These are phyloP conservation scores for Tamias sibiricus DNA, from an alignment of 2,113 vertebrate species.

Conservation along the genomic window DNA sequence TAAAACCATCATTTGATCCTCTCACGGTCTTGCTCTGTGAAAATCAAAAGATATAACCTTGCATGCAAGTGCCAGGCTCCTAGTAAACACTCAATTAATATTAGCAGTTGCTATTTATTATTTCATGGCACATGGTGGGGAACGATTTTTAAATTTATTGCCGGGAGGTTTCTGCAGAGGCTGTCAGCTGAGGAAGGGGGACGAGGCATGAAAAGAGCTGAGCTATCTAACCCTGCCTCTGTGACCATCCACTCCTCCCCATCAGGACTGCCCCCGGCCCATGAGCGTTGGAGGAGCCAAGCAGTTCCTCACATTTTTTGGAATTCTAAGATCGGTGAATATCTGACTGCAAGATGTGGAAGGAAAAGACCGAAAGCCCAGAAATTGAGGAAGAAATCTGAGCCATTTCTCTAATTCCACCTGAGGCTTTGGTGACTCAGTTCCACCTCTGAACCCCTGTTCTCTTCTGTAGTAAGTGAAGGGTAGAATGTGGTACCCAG, in stretches of 20 bases:
- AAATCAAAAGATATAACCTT: not conserved
- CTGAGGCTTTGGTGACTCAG: not conserved
- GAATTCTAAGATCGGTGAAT: not conserved
- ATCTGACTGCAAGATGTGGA: not conserved
- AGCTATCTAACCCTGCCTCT: not conserved
- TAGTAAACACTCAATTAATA: not conserved
- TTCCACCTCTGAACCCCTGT: not conserved
- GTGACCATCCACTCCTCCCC: not conserved
- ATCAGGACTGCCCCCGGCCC: rapidly evolving
- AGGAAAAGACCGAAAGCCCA: not conserved
- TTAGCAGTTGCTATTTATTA: not conserved
- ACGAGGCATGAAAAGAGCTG: not conserved
- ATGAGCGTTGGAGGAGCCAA: rapidly evolving
- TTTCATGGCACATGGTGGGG: not conserved
- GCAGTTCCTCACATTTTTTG: not conserved
- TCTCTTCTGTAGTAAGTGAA: not conserved
- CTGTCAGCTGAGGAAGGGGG: not conserved
- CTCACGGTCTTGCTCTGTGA: not conserved
- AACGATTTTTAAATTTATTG: not conserved
- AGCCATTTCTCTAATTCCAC: not conserved
- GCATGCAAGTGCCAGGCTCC: not conserved
- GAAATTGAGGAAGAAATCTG: not conserved
- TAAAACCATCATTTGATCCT: not conserved
- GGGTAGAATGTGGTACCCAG: not conserved
- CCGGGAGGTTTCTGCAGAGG: not conserved